phyloP scores from a whole-genome alignment of 2,797 vertebrate species.

The Enteromius viviparus region DNA sequence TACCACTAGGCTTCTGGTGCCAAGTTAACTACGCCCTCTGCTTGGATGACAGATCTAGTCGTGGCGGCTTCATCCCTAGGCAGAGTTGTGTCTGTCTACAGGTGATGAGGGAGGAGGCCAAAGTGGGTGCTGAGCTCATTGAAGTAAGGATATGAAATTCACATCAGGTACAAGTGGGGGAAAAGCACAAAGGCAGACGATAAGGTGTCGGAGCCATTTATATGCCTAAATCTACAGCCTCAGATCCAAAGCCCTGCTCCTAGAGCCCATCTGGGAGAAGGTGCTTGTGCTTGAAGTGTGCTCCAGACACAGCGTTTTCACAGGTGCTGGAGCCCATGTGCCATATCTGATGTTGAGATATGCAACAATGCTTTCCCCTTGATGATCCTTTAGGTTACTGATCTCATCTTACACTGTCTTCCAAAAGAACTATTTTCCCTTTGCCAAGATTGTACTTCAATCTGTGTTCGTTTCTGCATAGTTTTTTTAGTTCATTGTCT shows the following conservation, averaged over 20 bases:
- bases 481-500: not conserved
- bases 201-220: conserved; percentile 64
- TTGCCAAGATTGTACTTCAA: conserved; percentile 24
- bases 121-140: conserved; percentile 51
- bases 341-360: conserved; percentile 62
- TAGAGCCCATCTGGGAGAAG: conserved; percentile 66
- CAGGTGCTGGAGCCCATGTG: conserved; percentile 58
- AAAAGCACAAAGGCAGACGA: conserved; percentile 63
- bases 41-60: conserved; percentile 45
- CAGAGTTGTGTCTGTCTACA: conserved; percentile 16
- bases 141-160: conserved; percentile 61
- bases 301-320: conserved; percentile 67
- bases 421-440: conserved; percentile 13
- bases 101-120: conserved; percentile 38
- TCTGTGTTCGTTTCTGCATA: not conserved
- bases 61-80: conserved; percentile 24
- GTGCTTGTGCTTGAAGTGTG: conserved; percentile 68
- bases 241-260: conserved; percentile 66
- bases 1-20: conserved; percentile 65
- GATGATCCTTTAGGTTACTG: conserved; percentile 72
- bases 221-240: conserved; percentile 66
- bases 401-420: conserved; percentile 58
- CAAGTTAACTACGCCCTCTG: conserved; percentile 54
- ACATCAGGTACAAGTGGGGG: conserved; percentile 62
- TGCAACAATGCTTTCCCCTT: conserved; percentile 63